Evolutionary conservation across 2,888 invertebrate species (phyloP), one percentile per base, ranked within the genome.

Genomic region (Habroteleia sp.): DNA sequence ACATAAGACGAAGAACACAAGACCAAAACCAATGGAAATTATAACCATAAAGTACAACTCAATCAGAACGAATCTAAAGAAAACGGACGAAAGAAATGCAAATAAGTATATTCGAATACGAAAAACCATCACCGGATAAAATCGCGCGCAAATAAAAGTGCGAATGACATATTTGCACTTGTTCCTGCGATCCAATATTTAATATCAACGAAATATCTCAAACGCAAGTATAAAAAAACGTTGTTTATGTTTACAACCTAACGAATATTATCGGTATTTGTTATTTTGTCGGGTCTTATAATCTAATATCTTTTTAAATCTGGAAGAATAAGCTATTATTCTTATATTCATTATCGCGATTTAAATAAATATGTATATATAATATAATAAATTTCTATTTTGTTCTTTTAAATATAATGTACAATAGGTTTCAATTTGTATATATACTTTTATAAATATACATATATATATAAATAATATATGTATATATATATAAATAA

Each of bases 281-380:
- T 31, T 8, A 8, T 17, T 11, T 31, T n/a, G n/a, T 39, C 11
- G 44, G 46, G 44, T 56, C 39, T 54, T 44, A 62, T 11, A 46
- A 41, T 13, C 54, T 54, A 62, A 77, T 20, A 20, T 44, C 46
- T 10, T 35, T 44, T 54, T 25, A 74, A 16, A 3, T 52, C 63
- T 54, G 54, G 42, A 52, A 80, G 31, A 58, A 58, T n/a, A 77
- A 78, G 69, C 79, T 80, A 73, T 60, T 73, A 78, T 33, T 56
- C 77, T 80, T 77, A 79, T 71, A 76, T 71, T 78, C 56, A 23
- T 77, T 79, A 77, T 76, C 78, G 50, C 76, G 77, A 66, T 74
- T 58, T 82, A 72, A 82, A 83, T 81, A 84, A 33, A 63, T 63
- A 42, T 33, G 8, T 58, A 3, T 82, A 80, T 79, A 77, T 77